Evolutionary conservation across 1,140 invertebrate genomes (phyloP), one percentile per base, ranked within the genome.

Genomic region (Propsilocerus akamusi): DNA sequence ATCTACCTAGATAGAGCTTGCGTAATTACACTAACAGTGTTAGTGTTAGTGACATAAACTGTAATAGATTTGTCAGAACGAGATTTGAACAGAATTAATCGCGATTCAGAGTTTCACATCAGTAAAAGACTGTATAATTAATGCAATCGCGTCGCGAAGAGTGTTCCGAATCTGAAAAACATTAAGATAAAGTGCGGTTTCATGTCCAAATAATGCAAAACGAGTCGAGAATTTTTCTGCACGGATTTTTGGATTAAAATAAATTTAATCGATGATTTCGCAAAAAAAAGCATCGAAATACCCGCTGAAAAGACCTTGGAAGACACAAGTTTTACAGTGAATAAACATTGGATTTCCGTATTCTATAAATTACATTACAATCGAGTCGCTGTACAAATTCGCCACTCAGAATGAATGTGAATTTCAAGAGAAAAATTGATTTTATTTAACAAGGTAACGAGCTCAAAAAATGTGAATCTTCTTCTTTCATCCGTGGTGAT

Each of bases 371-470:
- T 14, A 17, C 14, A 30, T 20, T 41, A 17, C 5, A 17, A 41
- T 41, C 34, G 14, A 41, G 34, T 17, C 34, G 34, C 28, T 20
- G 34, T 20, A 17, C 10, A 20, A 41, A 41, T 14, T 41, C 22
- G 22, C n/a, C n/a, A 41, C 22, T 17, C 34, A 41, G 22, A 17
- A 41, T 41, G 34, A 41, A 41, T 41, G 34, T 41, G 34, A 41
- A 41, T 41, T 41, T 41, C 11, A 41, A 41, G 34, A 14, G 34
- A 41, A 41, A 41, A 41, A 41, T 41, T 41, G 34, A 41, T 41
- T 41, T 41, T 41, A 41, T 41, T 41, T 41, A 20, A 41, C 17
- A 41, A 41, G 34, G 34, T 41, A 41, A 41, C 22, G 17, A 17
- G 14, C n/a, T n/a, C n/a, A 41, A 41, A 34, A 17, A 41, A 41